Base-by-base conservation (phyloP, 2,113 vertebrate species). In the Amphiprion percula region DNA sequence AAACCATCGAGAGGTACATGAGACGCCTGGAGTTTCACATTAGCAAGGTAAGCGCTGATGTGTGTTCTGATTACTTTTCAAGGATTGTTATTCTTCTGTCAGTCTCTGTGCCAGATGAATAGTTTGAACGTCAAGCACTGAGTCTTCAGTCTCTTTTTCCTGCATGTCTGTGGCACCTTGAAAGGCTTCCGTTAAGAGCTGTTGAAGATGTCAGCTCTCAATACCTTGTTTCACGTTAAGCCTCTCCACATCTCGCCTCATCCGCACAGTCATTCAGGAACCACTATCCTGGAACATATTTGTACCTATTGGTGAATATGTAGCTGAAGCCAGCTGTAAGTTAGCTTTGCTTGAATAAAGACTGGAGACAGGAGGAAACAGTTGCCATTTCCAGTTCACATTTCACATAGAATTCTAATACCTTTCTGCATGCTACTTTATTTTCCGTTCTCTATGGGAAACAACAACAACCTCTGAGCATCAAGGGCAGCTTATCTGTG, bases 1-100 rank as follows among this genome's bases (percentile, higher is more conserved):
- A 99, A 96, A 94, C 95, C 0, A 97, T 98, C 0, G 98, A 99
- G 86, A 92, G 98, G 80, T 99, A 98, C 90, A 97, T 98, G 95
- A 95, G 98, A 74, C 97, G 97, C 58, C 95, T 99, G 91, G 98
- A 99, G 93, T 99, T 99, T 88, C 98, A 99, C 92, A 98, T 99
- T 47, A 99, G 98, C 90, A 98, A 99, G 98, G 98, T 99, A 95
- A 94, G 73, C 72, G 4, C 28, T 19, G 10, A 1, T 4, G 46
- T 58, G 28, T 41, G 19, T 21, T 66, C 4, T n/a, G 16, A 16
- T 2, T 61, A 10, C 5, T 63, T 68, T 39, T 58, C 49, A 23
- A 23, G 8, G 10, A 23, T 46, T 39, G 44, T 47, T 21, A 8
- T 64, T 66, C 17, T 24, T 68, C 16, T 61, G 55, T 55, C 6